These are phyloP conservation scores for Python bivittatus DNA, from an alignment of 2,113 vertebrate species.

Conservation along the genomic window DNA sequence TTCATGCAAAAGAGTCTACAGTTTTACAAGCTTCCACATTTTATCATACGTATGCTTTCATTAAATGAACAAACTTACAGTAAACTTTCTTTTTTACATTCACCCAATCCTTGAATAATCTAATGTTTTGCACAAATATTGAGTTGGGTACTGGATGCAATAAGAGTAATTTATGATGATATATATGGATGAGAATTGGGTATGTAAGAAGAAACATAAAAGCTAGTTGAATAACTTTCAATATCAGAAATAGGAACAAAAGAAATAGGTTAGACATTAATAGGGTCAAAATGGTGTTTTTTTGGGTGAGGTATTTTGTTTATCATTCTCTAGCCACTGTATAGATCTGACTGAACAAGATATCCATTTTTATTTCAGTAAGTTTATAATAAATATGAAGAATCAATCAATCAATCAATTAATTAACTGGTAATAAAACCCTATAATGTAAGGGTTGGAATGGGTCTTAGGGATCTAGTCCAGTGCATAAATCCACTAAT, in stretches of 20 bases:
- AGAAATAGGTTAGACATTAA: no score
- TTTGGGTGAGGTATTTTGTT: no score
- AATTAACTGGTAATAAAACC: neutral
- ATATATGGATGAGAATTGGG: no score
- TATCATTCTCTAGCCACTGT: neutral
- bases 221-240: no score
- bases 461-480: no score
- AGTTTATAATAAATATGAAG: neutral
- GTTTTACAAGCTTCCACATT: neutral
- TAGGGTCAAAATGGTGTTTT: no score
- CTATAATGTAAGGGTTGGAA: no score
- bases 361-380: neutral
- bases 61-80: no score
- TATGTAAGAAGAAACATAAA: neutral
- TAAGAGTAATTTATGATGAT: neutral
- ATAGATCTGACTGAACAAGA: neutral
- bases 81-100: no score
- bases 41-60: no score
- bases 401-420: neutral
- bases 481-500: no score
- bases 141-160: neutral
- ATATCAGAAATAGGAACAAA: no score
- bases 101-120: neutral
- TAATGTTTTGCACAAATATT: neutral
- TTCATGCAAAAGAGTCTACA: neutral